These are phyloP conservation scores for Onthophagus taurus DNA, from an alignment of 1,140 invertebrate species.

Conservation along the genomic window DNA sequence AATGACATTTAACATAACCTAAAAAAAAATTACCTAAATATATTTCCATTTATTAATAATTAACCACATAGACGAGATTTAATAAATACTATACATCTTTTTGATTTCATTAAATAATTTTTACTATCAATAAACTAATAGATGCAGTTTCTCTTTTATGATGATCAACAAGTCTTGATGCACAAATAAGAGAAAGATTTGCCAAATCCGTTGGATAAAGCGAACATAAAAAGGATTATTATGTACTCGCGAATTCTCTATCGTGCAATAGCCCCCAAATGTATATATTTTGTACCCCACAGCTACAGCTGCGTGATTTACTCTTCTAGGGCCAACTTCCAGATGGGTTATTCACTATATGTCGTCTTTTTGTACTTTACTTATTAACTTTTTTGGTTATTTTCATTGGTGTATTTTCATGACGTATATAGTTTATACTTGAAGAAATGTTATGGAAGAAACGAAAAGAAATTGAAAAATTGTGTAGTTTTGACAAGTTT, in stretches of 20 bases:
- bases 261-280: conserved; percentile 84
- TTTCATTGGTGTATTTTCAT: too few relatives aligned
- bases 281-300: conserved; percentile 75
- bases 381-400: too few relatives aligned
- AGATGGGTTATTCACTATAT: conserved; percentile 73
- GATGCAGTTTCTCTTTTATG: conserved; percentile 79
- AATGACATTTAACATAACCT: too few relatives aligned
- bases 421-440: too few relatives aligned
- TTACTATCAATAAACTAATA: conserved; percentile 63
- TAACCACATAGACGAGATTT: too few relatives aligned
- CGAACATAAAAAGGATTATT: conserved; percentile 67
- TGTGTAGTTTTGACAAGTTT: too few relatives aligned
- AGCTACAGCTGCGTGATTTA: conserved; percentile 86
- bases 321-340: conserved; percentile 67
- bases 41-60: too few relatives aligned
- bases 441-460: too few relatives aligned
- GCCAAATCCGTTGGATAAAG: conserved; percentile 78
- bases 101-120: conserved; percentile 62
- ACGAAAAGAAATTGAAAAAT: too few relatives aligned
- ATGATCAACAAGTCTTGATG: conserved; percentile 66
- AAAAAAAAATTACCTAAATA: too few relatives aligned
- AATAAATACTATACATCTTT: too few relatives aligned
- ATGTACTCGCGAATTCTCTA: conserved; percentile 72
- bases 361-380: too few relatives aligned
- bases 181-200: conserved; percentile 76